Base-by-base conservation (phyloP, 2,797 vertebrate species). In the Sebastes taczanowskii region DNA sequence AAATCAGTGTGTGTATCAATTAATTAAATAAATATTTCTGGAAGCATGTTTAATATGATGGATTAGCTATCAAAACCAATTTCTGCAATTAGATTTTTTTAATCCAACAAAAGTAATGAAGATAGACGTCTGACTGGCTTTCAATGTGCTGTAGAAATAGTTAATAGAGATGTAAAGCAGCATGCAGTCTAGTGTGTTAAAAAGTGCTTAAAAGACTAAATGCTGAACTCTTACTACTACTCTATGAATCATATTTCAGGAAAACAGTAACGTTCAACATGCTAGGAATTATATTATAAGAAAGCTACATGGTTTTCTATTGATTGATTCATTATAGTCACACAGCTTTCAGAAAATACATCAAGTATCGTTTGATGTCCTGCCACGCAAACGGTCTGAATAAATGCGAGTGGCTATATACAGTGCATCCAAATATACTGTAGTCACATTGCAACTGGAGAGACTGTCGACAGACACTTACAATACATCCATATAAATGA, bases 1-100 rank as follows among this genome's bases (percentile, higher is more conserved):
- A 77, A 74, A 74, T 71, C n/a, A 61, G 64, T 5, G 29, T 27
- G 52, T 27, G 20, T 52, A 52, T 52, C 49, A n/a, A 56, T 79
- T 58, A 71, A 61, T 70, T 42, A 69, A 58, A 22, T 25, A 53
- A 53, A 53, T 53, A 79, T 58, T 76, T 56, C 22, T 34, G 68
- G 25, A 73, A 18, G 63, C 22, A 11, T 6, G 6, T 61, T 55
- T 11, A 0, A 34, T 7, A 22, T 71, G 62, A 82, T 68, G 70
- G 59, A 77, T 86, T 61, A 68, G 62, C 72, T 23, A n/a, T 69
- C 61, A 78, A 55, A 73, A 22, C 20, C 67, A n/a, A n/a, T 60
- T 74, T 49, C 13, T 56, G 52, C 42, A 25, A 75, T 42, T 25
- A 27, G 25, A 49, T 56, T 49, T 79, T 67, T 16, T 42, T 0